phyloP scores from a whole-genome alignment of 2,888 invertebrate genomes.

The Pinctada fucata region DNA sequence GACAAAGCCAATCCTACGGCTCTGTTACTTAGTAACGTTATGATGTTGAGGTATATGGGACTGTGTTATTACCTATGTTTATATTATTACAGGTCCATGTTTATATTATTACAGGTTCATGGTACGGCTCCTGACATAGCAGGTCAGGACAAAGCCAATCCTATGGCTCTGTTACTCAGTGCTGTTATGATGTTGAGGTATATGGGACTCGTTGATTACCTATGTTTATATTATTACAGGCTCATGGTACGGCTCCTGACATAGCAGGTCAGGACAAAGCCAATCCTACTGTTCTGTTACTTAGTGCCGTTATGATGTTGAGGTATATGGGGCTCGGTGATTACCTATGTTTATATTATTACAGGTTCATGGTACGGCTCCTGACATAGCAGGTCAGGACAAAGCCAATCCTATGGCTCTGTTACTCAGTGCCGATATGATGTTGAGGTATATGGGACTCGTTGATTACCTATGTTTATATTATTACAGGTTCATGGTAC shows the following conservation, averaged over 20 bases:
- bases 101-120: slow-evolving; percentile 84
- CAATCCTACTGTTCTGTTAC: slow-evolving; percentile 96
- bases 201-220: slow-evolving; percentile 89
- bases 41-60: slow-evolving; percentile 98
- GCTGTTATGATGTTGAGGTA: slow-evolving; percentile 99
- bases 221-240: slow-evolving; percentile 79
- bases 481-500: slow-evolving; percentile 93
- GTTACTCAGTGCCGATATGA: slow-evolving; percentile 97
- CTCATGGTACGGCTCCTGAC: slow-evolving; percentile 98
- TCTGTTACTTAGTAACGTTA: slow-evolving; percentile 94
- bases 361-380: slow-evolving; percentile 97
- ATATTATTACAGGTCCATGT: background rate
- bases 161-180: slow-evolving; percentile 96
- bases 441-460: slow-evolving; percentile 95
- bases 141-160: slow-evolving; percentile 98
- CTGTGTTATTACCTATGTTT: too few species aligned
- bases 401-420: slow-evolving; percentile 99
- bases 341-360: slow-evolving; percentile 75
- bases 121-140: slow-evolving; percentile 99
- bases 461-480: slow-evolving; percentile 66
- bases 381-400: slow-evolving; percentile 98
- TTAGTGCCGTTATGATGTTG: slow-evolving; percentile 99
- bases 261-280: slow-evolving; percentile 98
- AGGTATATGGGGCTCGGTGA: slow-evolving; percentile 90
- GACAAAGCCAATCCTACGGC: slow-evolving; percentile 99